Conservation (phyloP, 2,113 vertebrate genomes). For the Chloropsis cyanopogon region DNA sequence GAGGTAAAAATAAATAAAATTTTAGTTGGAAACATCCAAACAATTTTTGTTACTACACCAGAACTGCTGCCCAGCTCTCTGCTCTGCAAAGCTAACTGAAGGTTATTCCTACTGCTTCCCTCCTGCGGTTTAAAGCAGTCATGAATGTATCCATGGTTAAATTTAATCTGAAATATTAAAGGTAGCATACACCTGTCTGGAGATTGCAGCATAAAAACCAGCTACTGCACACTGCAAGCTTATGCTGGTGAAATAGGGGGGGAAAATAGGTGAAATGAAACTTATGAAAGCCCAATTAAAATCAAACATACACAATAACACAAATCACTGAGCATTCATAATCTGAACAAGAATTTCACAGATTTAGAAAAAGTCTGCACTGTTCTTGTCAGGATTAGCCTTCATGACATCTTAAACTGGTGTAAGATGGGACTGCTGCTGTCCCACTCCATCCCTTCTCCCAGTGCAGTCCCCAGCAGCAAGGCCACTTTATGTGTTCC, state of each 20-base stretch:
- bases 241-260: not conserved
- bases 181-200: not conserved
- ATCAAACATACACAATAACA: not conserved
- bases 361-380: not conserved
- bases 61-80: not conserved
- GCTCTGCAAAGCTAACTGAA: not conserved
- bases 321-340: not conserved
- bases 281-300: not conserved
- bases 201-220: not conserved
- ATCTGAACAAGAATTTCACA: not conserved
- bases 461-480: not conserved
- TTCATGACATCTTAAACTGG: not conserved
- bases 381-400: not conserved
- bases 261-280: not conserved
- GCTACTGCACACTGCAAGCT: not conserved
- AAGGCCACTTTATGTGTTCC: not conserved
- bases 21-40: not conserved
- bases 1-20: not conserved
- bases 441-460: not conserved
- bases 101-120: not conserved
- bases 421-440: not conserved
- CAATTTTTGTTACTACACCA: not conserved
- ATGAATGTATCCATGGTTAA: not conserved
- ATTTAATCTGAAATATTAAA: not conserved
- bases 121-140: not conserved